phyloP scores from a whole-genome alignment of 2,113 vertebrate species.

The Otolemur garnettii region DNA sequence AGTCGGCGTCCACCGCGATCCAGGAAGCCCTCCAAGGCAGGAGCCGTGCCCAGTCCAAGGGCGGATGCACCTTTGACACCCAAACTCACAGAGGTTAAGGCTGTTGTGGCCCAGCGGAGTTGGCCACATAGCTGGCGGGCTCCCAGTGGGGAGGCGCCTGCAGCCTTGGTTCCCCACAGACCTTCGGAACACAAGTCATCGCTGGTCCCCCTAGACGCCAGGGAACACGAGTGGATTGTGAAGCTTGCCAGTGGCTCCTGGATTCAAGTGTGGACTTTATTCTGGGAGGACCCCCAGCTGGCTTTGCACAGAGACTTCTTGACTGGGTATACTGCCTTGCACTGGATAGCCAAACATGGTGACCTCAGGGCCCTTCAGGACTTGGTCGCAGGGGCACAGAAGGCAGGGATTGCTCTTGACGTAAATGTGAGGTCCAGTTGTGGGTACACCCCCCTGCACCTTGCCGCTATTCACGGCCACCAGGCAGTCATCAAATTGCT shows the following conservation, averaged over 20 bases:
- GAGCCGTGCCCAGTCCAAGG: slow-evolving; percentile 86
- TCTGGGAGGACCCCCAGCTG: slow-evolving; percentile 91
- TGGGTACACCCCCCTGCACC: slow-evolving; percentile 95
- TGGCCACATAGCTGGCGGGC: slow-evolving; percentile 13
- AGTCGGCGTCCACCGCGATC: slow-evolving; percentile 52
- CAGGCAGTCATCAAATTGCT: slow-evolving; percentile 92
- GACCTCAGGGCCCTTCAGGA: slow-evolving; percentile 92
- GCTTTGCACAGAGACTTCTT: slow-evolving; percentile 94
- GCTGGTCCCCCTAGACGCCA: slow-evolving; percentile 90
- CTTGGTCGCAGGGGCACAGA: slow-evolving; percentile 88
- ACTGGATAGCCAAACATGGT: slow-evolving; percentile 98
- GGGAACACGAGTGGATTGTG: slow-evolving; percentile 95
- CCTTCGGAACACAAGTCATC: slow-evolving; percentile 76
- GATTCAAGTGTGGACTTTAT: slow-evolving; percentile 90
- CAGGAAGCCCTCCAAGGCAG: slow-evolving; percentile 80
- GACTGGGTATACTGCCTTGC: slow-evolving; percentile 94
- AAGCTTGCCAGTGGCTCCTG: slow-evolving; percentile 91
- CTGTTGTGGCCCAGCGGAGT: background rate
- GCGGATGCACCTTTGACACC: slow-evolving; percentile 82
- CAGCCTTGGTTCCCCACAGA: slow-evolving; percentile 19
- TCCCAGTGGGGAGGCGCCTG: background rate
- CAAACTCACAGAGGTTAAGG: slow-evolving; percentile 6
- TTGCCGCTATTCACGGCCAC: slow-evolving; percentile 94
- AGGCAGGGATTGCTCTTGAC: slow-evolving; percentile 88
- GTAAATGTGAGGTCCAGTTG: slow-evolving; percentile 89